A percentile compares a stretch with the other conserved stretches of the same genome.
Conservation (phyloP, 1,140 invertebrate species). For the Scaptomyza pallida region DNA sequence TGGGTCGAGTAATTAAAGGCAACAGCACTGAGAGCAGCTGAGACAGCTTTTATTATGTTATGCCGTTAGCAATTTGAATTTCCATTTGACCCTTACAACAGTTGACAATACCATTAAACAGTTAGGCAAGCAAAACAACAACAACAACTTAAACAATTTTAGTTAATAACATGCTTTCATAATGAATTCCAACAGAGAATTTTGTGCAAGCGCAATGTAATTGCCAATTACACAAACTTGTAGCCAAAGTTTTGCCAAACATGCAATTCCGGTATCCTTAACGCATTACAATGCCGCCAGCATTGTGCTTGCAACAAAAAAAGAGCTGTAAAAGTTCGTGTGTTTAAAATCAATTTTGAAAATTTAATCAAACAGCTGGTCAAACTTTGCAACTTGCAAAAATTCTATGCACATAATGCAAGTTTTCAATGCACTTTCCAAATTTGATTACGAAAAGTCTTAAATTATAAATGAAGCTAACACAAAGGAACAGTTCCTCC, state of each 20-base stretch:
- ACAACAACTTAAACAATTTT: constrained; percentile 55
- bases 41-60: background rate
- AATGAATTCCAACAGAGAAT: background rate
- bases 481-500: background rate
- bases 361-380: constrained; percentile 59
- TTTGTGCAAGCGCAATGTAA: constrained; percentile 26
- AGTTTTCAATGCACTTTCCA: background rate
- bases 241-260: constrained; percentile 49
- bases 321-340: background rate
- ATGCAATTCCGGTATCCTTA: constrained; percentile 25
- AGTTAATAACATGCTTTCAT: constrained; percentile 29
- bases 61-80: constrained; percentile 20
- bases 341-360: constrained; percentile 66
- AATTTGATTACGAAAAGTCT: too few species aligned
- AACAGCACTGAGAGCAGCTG: background rate
- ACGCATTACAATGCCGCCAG: constrained; percentile 1
- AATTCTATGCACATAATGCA: constrained; percentile 52
- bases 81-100: constrained; percentile 14
- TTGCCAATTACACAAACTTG: constrained; percentile 42
- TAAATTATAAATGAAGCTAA: too few species aligned
- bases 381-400: constrained; percentile 49
- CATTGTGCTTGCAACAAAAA: background rate
- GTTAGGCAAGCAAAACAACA: background rate
- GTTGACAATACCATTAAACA: constrained; percentile 2
- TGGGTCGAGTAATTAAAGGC: constrained; percentile 55